These are phyloP conservation scores for Hypomesus transpacificus DNA, from an alignment of 2,113 vertebrate genomes.

Conservation along the genomic window DNA sequence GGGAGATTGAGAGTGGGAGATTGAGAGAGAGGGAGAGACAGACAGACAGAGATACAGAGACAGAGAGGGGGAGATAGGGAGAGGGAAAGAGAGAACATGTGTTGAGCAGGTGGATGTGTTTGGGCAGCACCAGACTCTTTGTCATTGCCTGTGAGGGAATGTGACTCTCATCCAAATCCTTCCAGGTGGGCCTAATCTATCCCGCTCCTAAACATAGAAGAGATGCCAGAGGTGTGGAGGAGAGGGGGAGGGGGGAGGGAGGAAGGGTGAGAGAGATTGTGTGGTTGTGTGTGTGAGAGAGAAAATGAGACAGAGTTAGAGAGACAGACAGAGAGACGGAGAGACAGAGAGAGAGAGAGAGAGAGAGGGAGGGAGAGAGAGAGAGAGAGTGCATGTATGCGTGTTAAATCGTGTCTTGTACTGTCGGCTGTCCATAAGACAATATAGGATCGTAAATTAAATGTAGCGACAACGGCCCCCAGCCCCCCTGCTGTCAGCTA, in stretches of 20 bases:
- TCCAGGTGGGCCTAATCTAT: neutral
- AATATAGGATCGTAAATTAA: conserved; percentile 21
- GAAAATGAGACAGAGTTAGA: neutral
- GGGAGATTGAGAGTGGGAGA: neutral
- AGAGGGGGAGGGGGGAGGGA: neutral
- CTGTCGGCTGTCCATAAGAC: conserved; percentile 16
- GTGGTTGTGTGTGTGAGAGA: neutral
- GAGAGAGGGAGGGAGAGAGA: conserved; percentile 14
- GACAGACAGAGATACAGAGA: neutral
- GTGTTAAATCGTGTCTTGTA: conserved; percentile 5
- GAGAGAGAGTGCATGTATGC: conserved; percentile 9
- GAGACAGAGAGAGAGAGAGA: neutral
- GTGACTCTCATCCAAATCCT: conserved; percentile 1
- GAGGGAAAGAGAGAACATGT: conserved; percentile 23
- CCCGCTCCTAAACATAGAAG: conserved; percentile 7
- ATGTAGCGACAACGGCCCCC: neutral
- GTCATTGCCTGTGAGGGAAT: conserved; percentile 1
- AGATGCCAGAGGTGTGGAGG: neutral
- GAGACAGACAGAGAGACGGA: neutral
- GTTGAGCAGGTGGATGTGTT: conserved; percentile 28
- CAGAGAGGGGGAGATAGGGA: neutral
- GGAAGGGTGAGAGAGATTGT: neutral
- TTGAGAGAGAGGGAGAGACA: neutral
- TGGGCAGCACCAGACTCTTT: neutral
- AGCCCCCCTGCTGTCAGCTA: too few relatives aligned